Conservation (phyloP, 2,113 vertebrate species). For the Saiga tatarica region DNA sequence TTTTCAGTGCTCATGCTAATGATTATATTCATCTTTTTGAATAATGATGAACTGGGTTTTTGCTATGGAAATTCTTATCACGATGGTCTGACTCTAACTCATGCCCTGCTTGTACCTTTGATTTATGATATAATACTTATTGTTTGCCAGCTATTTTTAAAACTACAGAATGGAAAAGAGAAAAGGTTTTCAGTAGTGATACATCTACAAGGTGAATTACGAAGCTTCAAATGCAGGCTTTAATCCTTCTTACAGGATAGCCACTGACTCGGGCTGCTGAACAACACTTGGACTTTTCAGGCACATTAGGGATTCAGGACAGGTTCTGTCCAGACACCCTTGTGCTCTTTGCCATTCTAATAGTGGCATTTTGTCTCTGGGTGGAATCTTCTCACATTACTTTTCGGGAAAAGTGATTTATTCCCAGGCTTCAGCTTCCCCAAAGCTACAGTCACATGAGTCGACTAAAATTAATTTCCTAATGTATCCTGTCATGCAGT, state of each 20-base stretch:
- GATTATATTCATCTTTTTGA: neutral
- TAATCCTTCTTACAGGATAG: neutral
- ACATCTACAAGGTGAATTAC: neutral
- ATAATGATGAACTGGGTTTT: neutral
- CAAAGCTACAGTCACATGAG: neutral
- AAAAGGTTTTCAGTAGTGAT: neutral
- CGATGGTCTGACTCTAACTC: neutral
- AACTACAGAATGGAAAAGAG: neutral
- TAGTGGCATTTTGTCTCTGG: slow-evolving; percentile 22
- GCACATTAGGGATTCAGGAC: slow-evolving; percentile 15
- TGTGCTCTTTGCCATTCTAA: neutral
- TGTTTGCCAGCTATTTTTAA: neutral
- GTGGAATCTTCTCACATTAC: slow-evolving; percentile 62
- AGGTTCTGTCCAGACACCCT: slow-evolving; percentile 28
- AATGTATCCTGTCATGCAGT: slow-evolving; percentile 7
- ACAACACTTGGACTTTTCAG: neutral
- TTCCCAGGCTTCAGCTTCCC: slow-evolving; percentile 58
- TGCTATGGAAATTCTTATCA: slow-evolving; percentile 13
- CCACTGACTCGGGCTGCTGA: neutral
- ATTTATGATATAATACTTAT: neutral
- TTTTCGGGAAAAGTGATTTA: slow-evolving; percentile 36
- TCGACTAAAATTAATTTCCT: slow-evolving; percentile 37
- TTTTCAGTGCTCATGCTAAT: neutral
- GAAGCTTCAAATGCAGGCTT: neutral
- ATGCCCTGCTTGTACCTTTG: neutral